phyloP scores from a whole-genome alignment of 1,140 invertebrate genomes.

The Drosophila littoralis region DNA sequence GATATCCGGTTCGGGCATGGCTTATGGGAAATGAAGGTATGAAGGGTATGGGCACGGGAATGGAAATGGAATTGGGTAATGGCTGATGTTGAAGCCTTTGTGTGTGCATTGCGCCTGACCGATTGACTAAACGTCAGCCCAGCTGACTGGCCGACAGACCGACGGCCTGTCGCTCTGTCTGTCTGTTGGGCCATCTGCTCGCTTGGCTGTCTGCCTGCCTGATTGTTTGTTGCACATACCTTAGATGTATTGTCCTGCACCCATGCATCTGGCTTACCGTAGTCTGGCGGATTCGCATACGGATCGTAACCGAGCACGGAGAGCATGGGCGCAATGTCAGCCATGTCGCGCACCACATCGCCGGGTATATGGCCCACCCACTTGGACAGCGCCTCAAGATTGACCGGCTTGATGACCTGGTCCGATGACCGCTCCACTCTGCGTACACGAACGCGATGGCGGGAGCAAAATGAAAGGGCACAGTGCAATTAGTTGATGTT shows the following conservation, averaged over 20 bases:
- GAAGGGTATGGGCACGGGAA: not conserved
- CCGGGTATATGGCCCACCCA: conserved; percentile 97
- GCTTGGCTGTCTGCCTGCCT: conserved; percentile 40
- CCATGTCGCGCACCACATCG: conserved; percentile 96
- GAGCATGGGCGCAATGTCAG: conserved; percentile 96
- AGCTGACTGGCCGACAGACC: not conserved
- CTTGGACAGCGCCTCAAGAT: conserved; percentile 97
- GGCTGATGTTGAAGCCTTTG: conserved; percentile 8
- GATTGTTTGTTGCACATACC: conserved; percentile 81
- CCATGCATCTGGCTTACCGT: conserved; percentile 93
- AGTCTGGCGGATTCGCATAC: conserved; percentile 96
- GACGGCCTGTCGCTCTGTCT: not conserved
- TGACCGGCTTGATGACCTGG: conserved; percentile 99
- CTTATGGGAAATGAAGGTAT: not conserved
- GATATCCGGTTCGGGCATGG: conserved; percentile 30
- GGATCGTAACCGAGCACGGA: conserved; percentile 96
- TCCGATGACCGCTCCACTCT: conserved; percentile 99
- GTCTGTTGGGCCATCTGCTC: conserved; percentile 7
- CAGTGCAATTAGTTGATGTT: conserved; percentile 31
- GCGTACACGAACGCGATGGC: conserved; percentile 4
- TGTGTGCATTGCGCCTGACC: conserved; percentile 16
- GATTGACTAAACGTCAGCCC: conserved; percentile 10
- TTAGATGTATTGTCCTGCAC: conserved; percentile 92
- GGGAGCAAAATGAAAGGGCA: not conserved
- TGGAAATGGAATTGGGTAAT: not conserved